Percentiles rank a stretch among this genome's conserved stretches.
Evolutionary conservation across 1,140 invertebrate species (phyloP).

Genomic region (Drosophila lacertosa): DNA sequence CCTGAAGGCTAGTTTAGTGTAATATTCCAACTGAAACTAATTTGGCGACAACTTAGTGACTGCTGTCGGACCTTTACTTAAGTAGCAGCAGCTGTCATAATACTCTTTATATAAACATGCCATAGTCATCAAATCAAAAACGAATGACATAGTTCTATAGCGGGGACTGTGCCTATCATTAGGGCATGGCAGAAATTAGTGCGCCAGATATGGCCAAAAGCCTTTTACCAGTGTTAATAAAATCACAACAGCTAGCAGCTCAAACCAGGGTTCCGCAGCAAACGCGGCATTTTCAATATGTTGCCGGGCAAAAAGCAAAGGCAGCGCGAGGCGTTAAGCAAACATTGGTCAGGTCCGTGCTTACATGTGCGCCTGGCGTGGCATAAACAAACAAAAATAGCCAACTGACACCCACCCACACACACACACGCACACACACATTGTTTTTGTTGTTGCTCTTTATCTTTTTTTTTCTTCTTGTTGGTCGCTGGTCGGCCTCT

Average conservation of each 20-base stretch:
- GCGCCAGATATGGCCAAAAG: neutral
- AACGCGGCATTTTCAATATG: conserved; percentile 51
- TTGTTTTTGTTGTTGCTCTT: conserved; percentile 19
- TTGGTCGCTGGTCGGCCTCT: conserved; percentile 18
- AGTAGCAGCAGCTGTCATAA: conserved; percentile 20
- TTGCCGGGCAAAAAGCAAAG: conserved; percentile 1
- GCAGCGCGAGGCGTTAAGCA: conserved; percentile 37
- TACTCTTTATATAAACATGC: neutral
- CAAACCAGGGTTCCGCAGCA: conserved; percentile 1
- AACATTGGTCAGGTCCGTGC: conserved; percentile 44
- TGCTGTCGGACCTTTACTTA: neutral
- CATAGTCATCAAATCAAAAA: conserved; percentile 1
- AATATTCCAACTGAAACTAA: conserved; percentile 29
- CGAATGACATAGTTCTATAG: conserved; percentile 2
- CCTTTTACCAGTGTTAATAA: conserved; percentile 31
- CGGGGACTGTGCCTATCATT: conserved; percentile 5
- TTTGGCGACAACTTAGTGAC: conserved; percentile 26
- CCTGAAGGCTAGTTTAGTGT: conserved; percentile 5
- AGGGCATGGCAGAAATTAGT: conserved; percentile 20
- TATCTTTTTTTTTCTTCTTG: conserved; percentile 20
- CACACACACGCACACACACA: neutral
- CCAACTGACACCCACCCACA: conserved; percentile 38
- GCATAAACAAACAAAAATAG: conserved; percentile 74
- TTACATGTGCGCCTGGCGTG: conserved; percentile 47
- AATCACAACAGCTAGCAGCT: conserved; percentile 27